Conservation (phyloP, 37 sponge, comb jelly and placozoan genomes). For the Oopsacas minuta region DNA sequence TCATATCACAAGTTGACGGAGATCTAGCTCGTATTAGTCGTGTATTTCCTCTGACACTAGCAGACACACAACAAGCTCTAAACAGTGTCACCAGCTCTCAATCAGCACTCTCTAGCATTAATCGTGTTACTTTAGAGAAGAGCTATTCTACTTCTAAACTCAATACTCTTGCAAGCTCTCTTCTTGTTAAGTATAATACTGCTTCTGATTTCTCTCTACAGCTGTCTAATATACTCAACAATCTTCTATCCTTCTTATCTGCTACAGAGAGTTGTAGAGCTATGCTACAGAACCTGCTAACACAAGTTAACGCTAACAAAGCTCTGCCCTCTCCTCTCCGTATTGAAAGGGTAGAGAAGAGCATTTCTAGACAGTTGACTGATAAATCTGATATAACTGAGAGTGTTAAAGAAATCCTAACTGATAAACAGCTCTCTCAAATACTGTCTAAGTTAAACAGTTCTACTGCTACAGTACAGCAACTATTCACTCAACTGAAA, state of each 20-base stretch:
- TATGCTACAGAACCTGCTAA: background rate
- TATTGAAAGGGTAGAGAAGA: background rate
- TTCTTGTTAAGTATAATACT: background rate
- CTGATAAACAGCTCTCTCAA: background rate
- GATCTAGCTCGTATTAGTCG: background rate
- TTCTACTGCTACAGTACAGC: background rate
- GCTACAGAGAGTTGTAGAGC: background rate
- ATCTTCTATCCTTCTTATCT: background rate
- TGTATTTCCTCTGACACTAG: background rate
- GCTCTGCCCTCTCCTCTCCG: background rate
- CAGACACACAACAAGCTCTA: background rate
- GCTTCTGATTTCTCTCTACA: background rate
- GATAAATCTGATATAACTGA: background rate
- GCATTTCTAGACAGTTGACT: background rate
- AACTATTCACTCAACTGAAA: background rate
- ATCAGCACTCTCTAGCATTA: background rate
- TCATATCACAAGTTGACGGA: background rate
- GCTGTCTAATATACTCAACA: background rate
- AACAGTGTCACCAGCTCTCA: background rate
- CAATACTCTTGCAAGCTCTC: background rate
- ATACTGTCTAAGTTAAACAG: background rate
- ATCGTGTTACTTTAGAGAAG: background rate
- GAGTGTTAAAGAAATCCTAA: background rate
- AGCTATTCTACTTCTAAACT: background rate
- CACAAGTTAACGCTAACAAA: background rate